phyloP scores from a whole-genome alignment of 2,888 invertebrate species.

The Catotricha subobsoleta region DNA sequence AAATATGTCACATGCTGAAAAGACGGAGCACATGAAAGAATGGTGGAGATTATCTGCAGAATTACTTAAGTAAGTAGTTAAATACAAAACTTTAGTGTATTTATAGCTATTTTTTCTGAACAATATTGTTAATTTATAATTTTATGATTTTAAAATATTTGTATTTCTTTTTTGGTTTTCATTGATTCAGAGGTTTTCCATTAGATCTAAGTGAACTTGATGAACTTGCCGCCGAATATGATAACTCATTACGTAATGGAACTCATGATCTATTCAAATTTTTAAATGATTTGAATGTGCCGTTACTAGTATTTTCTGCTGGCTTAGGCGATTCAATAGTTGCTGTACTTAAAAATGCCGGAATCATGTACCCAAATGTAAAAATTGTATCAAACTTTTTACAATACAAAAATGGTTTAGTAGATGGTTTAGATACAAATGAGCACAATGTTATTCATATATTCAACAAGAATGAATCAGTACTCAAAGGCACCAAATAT shows the following conservation, averaged over 20 bases:
- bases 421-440: conserved; percentile 46
- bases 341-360: conserved; percentile 51
- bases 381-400: conserved; percentile 78
- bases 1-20: conserved; percentile 47
- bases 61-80: conserved; percentile 38
- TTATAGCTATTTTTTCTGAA: no score
- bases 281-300: conserved; percentile 48
- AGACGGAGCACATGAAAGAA: conserved; percentile 56
- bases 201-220: conserved; percentile 37
- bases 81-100: no score
- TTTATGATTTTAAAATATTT: conserved; percentile 10
- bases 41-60: conserved; percentile 58
- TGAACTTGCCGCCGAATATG: conserved; percentile 32
- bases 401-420: conserved; percentile 41
- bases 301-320: conserved; percentile 85
- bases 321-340: conserved; percentile 82
- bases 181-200: conserved; percentile 30
- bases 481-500: conserved; percentile 60
- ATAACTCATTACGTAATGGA: conserved; percentile 40
- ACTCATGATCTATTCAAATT: conserved; percentile 46
- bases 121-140: no score
- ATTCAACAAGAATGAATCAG: conserved; percentile 84
- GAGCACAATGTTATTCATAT: conserved; percentile 65
- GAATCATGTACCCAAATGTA: conserved; percentile 49
- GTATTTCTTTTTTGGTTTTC: not conserved